Percentiles rank a stretch among this genome's conserved stretches.
Evolutionary conservation across 1,140 invertebrate genomes (phyloP).

Genomic region (Pentalonia nigronervosa): DNA sequence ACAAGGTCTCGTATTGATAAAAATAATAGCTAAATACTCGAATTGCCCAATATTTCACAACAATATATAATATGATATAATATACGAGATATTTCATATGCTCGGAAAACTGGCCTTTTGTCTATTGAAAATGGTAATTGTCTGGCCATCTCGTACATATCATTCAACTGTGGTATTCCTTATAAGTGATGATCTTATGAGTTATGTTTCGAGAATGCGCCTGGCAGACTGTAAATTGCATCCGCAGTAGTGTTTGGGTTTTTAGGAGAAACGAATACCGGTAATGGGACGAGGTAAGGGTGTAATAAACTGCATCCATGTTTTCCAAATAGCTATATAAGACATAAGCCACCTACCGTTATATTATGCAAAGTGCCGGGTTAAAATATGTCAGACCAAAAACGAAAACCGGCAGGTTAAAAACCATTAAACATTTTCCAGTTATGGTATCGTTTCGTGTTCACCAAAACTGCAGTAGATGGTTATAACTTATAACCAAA

Average conservation of each 20-base stretch:
- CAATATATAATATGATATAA: not conserved
- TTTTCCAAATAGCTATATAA: slow-evolving; percentile 27
- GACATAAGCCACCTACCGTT: slow-evolving; percentile 16
- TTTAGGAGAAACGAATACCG: not conserved
- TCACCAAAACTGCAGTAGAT: not conserved
- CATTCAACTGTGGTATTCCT: not conserved
- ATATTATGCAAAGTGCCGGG: slow-evolving; percentile 48
- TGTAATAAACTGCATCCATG: slow-evolving; percentile 44
- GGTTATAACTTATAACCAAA: not conserved
- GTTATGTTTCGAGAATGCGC: slow-evolving; percentile 9
- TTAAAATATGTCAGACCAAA: slow-evolving; percentile 34
- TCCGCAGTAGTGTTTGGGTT: not conserved
- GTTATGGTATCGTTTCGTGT: not conserved
- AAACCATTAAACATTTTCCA: slow-evolving; percentile 31
- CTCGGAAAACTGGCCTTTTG: not conserved
- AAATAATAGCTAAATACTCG: not conserved
- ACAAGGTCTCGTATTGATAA: not conserved
- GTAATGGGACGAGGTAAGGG: not conserved
- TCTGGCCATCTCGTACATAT: not conserved
- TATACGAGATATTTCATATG: not conserved
- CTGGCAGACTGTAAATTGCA: slow-evolving; percentile 21
- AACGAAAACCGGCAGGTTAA: slow-evolving; percentile 21
- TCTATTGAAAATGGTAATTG: not conserved
- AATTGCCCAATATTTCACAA: not conserved
- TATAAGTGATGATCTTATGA: not conserved